Evolutionary conservation across 1,140 invertebrate genomes (phyloP), one percentile per base, ranked within the genome.

Genomic region (Wiebesia pumilae): DNA sequence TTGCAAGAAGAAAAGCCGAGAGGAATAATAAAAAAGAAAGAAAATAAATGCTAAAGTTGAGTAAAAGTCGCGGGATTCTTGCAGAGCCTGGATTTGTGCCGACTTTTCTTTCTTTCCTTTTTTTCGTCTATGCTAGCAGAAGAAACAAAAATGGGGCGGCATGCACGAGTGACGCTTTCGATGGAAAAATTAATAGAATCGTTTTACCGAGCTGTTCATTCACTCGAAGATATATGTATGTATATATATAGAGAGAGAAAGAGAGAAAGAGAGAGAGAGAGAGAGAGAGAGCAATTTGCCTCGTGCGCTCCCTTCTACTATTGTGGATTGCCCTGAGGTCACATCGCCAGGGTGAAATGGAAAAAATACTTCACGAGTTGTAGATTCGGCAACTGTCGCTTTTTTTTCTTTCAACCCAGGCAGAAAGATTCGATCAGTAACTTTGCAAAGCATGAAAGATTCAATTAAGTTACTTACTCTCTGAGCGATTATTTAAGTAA

Each of bases 151-250:
- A 80, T 84, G 90, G 91, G 92, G 92, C 87, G 90, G 88, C 89
- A 93, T 93, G 93, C 93, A 93, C 93, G 93, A 93, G 91, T 93
- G 92, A 88, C 90, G 89, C 86, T 91, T 88, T 85, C 91, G 90
- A 93, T 93, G 92, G 91, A 93, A 93, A 93, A 94, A 93, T 93
- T 94, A 94, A 93, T 94, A 93, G 92, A 93, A 94, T 93, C 92
- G 92, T 93, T 93, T 93, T 91, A 87, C 87, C 88, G 86, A 92
- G 90, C 88, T 90, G 89, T 89, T 91, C 87, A 51, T 65, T 87
- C 88, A 47, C 67, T 85, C 79, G 69, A 47, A 81, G 62, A 35
- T 51, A n/a, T n/a, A n/a, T n/a, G n/a, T n/a, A n/a, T n/a, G n/a
- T n/a, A n/a, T n/a, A n/a, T n/a, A n/a, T n/a, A n/a, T n/a, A 62